phyloP scores from a whole-genome alignment of 2,888 invertebrate genomes.

The Pammene aurita region DNA sequence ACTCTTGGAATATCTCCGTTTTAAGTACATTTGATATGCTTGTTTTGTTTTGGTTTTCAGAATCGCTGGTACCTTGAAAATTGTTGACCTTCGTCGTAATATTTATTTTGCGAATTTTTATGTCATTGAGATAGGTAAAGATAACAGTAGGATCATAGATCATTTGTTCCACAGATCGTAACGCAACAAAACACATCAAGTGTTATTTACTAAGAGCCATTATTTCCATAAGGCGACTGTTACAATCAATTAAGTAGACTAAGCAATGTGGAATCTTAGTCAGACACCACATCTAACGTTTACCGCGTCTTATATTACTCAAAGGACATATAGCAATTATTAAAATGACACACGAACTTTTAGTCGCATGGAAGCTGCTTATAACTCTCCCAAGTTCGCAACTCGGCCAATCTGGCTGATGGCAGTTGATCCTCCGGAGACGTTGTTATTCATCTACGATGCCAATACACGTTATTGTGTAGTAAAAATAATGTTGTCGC shows the following conservation, averaged over 20 bases:
- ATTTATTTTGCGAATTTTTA: too few species aligned
- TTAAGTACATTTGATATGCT: too few species aligned
- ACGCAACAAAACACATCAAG: too few species aligned
- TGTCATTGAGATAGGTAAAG: too few species aligned
- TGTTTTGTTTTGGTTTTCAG: too few species aligned
- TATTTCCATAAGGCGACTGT: neutral
- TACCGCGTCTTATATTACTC: constrained; percentile 26
- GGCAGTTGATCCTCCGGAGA: constrained; percentile 37
- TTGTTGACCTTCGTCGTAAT: too few species aligned
- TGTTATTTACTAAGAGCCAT: too few species aligned
- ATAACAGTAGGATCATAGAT: too few species aligned
- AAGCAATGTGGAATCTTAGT: constrained; percentile 28
- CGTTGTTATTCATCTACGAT: constrained; percentile 33
- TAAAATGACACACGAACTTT: constrained; percentile 37
- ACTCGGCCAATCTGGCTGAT: constrained; percentile 38
- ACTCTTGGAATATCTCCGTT: too few species aligned
- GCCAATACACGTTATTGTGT: constrained; percentile 16
- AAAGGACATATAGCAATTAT: constrained; percentile 38
- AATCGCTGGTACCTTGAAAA: too few species aligned
- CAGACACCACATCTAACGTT: neutral
- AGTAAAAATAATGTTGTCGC: constrained; percentile 5
- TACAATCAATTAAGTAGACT: constrained; percentile 32
- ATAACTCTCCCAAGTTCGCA: constrained; percentile 31
- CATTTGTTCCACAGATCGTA: too few species aligned
- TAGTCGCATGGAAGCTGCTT: constrained; percentile 30